Conservation (phyloP, 1,140 invertebrate genomes). For the Pseudomyrmex concolor region DNA sequence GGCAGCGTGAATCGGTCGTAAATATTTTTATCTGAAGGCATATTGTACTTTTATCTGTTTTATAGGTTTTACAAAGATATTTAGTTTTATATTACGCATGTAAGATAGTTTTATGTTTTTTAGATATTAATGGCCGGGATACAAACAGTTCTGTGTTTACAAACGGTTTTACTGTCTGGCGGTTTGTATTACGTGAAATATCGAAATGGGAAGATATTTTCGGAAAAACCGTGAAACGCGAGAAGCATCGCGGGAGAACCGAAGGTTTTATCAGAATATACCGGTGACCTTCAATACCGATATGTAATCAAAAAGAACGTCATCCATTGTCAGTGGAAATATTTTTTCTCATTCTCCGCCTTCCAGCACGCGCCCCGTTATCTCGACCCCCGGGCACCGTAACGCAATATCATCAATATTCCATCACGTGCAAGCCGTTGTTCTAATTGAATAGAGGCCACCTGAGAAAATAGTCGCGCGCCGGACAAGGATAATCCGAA, state of each 20-base stretch:
- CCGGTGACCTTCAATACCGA: neutral
- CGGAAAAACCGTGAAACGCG: neutral
- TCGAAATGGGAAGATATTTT: neutral
- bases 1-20: neutral
- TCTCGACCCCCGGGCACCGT: constrained; percentile 39
- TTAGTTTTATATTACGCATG: too few relatives aligned
- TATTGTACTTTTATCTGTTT: too few relatives aligned
- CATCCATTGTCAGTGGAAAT: neutral
- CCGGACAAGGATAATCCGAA: constrained; percentile 61
- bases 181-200: neutral
- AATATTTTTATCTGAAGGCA: too few relatives aligned
- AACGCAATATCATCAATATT: constrained; percentile 58
- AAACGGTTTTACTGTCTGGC: too few relatives aligned
- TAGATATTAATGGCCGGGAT: neutral
- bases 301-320: constrained; percentile 24
- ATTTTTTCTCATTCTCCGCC: constrained; percentile 14
- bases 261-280: constrained; percentile 11
- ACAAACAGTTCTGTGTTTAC: too few relatives aligned
- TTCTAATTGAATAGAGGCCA: constrained; percentile 64
- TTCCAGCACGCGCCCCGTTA: constrained; percentile 21
- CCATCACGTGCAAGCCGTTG: constrained; percentile 59
- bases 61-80: too few relatives aligned
- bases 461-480: constrained; percentile 59
- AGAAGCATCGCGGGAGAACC: neutral
- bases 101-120: neutral